A percentile compares a stretch with the other conserved stretches of the same genome.
These are phyloP conservation scores for Trogon surrucura DNA, from an alignment of 2,113 vertebrate species.

Conservation along the genomic window DNA sequence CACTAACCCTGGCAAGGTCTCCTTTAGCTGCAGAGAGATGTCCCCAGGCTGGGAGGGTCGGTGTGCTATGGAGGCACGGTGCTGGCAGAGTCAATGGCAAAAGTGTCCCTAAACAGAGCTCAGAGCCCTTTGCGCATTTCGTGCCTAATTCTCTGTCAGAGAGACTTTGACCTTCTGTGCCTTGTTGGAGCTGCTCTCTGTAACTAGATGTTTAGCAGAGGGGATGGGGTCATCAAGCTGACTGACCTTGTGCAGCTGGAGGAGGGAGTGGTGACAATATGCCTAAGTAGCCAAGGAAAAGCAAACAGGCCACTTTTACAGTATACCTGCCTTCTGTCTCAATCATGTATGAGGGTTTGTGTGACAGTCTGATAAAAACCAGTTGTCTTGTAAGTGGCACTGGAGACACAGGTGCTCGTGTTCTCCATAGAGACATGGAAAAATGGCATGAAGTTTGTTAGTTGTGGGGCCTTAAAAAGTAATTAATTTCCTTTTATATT, in stretches of 20 bases:
- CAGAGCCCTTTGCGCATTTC: rapidly evolving
- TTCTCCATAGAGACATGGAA: rapidly evolving
- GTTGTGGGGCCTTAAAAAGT: not conserved
- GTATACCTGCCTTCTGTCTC: not conserved
- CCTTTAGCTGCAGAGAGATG: not conserved
- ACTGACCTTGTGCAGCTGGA: not conserved
- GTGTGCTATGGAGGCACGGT: not conserved
- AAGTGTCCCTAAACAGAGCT: not conserved
- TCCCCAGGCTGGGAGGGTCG: not conserved
- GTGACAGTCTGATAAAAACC: not conserved
- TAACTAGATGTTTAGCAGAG: not conserved
- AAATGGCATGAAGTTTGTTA: not conserved
- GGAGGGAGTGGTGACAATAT: not conserved
- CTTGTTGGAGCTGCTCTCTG: not conserved
- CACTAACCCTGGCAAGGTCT: not conserved
- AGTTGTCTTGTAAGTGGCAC: not conserved
- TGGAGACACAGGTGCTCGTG: not conserved
- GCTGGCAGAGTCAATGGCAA: not conserved
- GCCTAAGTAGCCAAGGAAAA: not conserved
- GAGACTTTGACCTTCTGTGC: not conserved
- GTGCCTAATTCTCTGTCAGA: not conserved
- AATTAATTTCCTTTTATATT: not conserved
- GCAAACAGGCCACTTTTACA: not conserved
- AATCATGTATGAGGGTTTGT: not conserved
- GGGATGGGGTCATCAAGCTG: not conserved